These are phyloP conservation scores for Plectrocnemia conspersa DNA, from an alignment of 1,140 invertebrate genomes.

Conservation along the genomic window DNA sequence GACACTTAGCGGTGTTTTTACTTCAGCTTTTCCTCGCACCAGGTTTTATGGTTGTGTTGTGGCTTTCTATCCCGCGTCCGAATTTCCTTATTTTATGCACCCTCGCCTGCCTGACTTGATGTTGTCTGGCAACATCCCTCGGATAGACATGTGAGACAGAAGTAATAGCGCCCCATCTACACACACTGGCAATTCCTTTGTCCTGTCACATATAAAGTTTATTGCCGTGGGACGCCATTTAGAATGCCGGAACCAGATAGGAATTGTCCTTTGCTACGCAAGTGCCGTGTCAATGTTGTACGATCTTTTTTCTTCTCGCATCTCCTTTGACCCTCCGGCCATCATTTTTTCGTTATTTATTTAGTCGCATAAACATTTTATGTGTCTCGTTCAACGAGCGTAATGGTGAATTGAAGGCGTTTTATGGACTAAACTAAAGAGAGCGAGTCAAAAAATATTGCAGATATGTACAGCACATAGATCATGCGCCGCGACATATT, in stretches of 20 bases:
- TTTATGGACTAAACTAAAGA: too few species aligned
- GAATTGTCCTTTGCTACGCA: not conserved
- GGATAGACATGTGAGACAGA: slow-evolving; percentile 15
- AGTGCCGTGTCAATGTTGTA: too few species aligned
- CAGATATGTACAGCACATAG: too few species aligned
- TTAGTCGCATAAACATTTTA: too few species aligned
- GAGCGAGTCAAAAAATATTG: too few species aligned
- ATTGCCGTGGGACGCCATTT: slow-evolving; percentile 11
- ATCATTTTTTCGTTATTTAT: too few species aligned
- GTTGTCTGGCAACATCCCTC: slow-evolving; percentile 13
- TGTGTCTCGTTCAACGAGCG: too few species aligned
- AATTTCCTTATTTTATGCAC: slow-evolving; percentile 9
- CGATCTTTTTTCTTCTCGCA: too few species aligned
- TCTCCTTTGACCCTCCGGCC: too few species aligned
- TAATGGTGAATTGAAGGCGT: too few species aligned
- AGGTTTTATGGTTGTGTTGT: not conserved
- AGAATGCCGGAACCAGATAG: slow-evolving; percentile 14
- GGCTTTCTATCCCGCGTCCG: not conserved
- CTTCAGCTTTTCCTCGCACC: slow-evolving; percentile 1
- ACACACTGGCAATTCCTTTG: slow-evolving; percentile 19
- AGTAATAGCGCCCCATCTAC: slow-evolving; percentile 5
- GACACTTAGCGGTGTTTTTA: too few species aligned
- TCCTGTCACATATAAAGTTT: slow-evolving; percentile 21
- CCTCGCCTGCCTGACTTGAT: slow-evolving; percentile 6
- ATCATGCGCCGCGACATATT: too few species aligned